A percentile compares a stretch with the other conserved stretches of the same genome.
phyloP scores from a whole-genome alignment of 2,113 vertebrate genomes.

The Rhinogobius similis region DNA sequence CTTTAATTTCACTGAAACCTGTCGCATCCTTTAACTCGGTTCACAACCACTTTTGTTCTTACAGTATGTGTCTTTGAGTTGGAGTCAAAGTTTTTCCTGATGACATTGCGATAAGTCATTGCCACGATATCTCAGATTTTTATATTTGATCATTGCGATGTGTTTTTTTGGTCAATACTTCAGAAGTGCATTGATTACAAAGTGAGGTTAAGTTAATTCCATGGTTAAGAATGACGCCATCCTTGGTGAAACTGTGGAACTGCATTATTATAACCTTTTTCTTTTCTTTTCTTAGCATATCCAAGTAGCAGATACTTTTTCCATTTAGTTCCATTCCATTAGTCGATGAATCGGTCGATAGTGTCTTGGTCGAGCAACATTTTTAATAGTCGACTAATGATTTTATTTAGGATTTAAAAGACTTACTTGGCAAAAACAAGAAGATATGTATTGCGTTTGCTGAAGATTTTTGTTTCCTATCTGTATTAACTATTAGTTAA shows the following conservation, averaged over 20 bases:
- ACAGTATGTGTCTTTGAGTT: constrained; percentile 3
- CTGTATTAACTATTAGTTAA: no score
- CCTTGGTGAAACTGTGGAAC: constrained; percentile 27
- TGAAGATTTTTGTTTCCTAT: no score
- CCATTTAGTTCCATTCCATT: no score
- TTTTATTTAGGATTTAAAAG: no score
- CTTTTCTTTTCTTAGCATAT: constrained; percentile 57
- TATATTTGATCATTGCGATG: constrained; percentile 1
- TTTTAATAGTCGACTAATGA: no score
- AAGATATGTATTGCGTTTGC: no score
- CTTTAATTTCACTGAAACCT: constrained; percentile 16
- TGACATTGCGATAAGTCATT: neutral
- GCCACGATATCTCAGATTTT: neutral
- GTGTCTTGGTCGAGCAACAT: no score
- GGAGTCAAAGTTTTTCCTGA: neutral
- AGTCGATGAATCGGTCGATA: no score
- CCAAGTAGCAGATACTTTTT: constrained; percentile 81
- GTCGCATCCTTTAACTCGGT: constrained; percentile 3
- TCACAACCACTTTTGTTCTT: constrained; percentile 18
- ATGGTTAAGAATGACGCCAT: constrained; percentile 19
- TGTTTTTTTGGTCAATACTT: neutral
- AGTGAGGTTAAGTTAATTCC: constrained; percentile 17
- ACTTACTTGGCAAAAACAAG: no score
- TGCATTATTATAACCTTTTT: constrained; percentile 45
- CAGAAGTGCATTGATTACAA: neutral